Evolutionary conservation across 2,113 vertebrate species (phyloP).

Genomic region (Malurus elegans): DNA sequence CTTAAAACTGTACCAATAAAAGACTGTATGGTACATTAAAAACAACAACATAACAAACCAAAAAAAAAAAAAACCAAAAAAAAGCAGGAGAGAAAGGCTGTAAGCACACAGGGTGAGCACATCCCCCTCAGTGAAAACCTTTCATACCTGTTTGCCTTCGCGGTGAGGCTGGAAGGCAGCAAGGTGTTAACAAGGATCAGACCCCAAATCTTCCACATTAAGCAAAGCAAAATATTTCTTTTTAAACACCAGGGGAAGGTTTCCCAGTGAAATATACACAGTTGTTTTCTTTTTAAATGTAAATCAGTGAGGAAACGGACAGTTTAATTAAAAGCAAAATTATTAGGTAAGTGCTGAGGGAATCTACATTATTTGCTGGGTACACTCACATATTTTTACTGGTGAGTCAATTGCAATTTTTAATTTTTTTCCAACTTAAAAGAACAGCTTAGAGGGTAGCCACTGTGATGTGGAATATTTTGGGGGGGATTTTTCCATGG

Average conservation of each 20-base stretch:
- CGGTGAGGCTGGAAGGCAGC: not conserved
- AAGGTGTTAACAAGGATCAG: not conserved
- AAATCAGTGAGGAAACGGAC: slow-evolving; percentile 44
- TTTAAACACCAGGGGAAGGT: slow-evolving; percentile 16
- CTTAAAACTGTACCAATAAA: not conserved
- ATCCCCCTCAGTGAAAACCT: not conserved
- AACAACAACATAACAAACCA: not conserved
- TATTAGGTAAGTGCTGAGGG: slow-evolving; percentile 55
- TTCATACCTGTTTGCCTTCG: not conserved
- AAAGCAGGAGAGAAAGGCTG: not conserved
- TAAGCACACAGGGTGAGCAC: not conserved
- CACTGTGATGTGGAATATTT: slow-evolving; percentile 16
- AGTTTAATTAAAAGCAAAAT: slow-evolving; percentile 68
- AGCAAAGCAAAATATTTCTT: slow-evolving; percentile 22
- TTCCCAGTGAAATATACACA: slow-evolving; percentile 40
- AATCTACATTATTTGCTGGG: slow-evolving; percentile 45
- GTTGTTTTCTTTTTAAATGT: slow-evolving; percentile 65
- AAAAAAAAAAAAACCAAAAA: not conserved
- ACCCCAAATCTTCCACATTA: not conserved
- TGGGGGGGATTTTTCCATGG: not conserved
- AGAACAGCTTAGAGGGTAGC: not conserved
- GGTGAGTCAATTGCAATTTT: slow-evolving; percentile 58
- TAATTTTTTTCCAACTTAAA: slow-evolving; percentile 36
- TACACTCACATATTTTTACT: slow-evolving; percentile 49
- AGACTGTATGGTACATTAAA: not conserved